phyloP scores from a whole-genome alignment of 1,140 invertebrate species.

The Drosophila nigrodunni region DNA sequence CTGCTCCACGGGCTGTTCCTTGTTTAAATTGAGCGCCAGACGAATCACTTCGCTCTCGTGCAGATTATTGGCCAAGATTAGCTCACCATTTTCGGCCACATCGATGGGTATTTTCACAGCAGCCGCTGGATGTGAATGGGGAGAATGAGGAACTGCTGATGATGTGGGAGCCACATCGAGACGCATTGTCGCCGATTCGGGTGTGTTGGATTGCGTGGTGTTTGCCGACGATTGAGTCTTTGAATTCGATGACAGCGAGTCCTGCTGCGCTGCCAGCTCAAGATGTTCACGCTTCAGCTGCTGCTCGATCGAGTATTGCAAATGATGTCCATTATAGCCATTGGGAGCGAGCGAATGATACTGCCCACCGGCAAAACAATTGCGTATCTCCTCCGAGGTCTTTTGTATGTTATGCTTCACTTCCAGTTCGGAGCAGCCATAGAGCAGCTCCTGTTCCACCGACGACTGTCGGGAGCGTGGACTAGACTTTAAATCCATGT shows the following conservation, averaged over 20 bases:
- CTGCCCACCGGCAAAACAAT: constrained; percentile 85
- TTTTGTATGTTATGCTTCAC: constrained; percentile 94
- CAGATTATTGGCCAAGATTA: constrained; percentile 78
- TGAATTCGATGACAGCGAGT: constrained; percentile 82
- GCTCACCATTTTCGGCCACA: constrained; percentile 69
- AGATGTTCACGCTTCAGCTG: constrained; percentile 56
- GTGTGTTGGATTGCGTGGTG: constrained; percentile 84
- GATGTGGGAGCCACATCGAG: constrained; percentile 62
- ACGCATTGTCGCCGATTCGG: constrained; percentile 83
- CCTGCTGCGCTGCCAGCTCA: constrained; percentile 65
- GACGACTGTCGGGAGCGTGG: constrained; percentile 82
- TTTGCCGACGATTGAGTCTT: constrained; percentile 84
- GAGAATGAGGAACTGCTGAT: constrained; percentile 13
- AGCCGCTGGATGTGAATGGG: background rate
- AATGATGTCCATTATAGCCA: constrained; percentile 86
- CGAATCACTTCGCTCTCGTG: constrained; percentile 85
- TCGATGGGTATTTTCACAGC: constrained; percentile 30
- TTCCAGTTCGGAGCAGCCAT: constrained; percentile 93
- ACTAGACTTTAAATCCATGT: constrained; percentile 80
- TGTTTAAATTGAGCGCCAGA: constrained; percentile 75
- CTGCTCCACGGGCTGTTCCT: constrained; percentile 67
- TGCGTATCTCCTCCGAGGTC: constrained; percentile 97
- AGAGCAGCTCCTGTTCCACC: constrained; percentile 87
- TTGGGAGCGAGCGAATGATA: constrained; percentile 88
- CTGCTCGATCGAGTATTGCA: constrained; percentile 57